A percentile compares a stretch with the other conserved stretches of the same genome.
These are phyloP conservation scores for Papilio gigon DNA, from an alignment of 2,888 invertebrate genomes.

Conservation along the genomic window DNA sequence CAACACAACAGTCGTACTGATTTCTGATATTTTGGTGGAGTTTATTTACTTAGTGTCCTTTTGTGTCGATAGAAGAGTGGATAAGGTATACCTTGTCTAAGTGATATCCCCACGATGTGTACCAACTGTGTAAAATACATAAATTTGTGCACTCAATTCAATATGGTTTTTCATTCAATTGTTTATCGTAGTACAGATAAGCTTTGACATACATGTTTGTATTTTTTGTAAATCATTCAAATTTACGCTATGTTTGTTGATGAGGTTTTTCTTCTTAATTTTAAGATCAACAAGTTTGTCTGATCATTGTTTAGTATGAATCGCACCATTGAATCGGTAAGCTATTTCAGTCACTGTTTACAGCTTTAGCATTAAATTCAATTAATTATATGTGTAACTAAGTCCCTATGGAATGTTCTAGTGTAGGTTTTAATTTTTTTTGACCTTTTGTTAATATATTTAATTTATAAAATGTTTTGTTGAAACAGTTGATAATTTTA, in stretches of 20 bases:
- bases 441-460: slow-evolving; percentile 76
- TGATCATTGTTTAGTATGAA: slow-evolving; percentile 57
- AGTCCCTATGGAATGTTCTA: slow-evolving; percentile 63
- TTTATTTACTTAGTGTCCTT: slow-evolving; percentile 80
- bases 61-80: slow-evolving; percentile 59
- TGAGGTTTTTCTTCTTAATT: slow-evolving; percentile 57
- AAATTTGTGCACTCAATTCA: slow-evolving; percentile 54
- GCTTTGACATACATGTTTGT: slow-evolving; percentile 63
- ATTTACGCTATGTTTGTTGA: slow-evolving; percentile 50
- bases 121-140: slow-evolving; percentile 42
- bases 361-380: slow-evolving; percentile 53
- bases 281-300: slow-evolving; percentile 59
- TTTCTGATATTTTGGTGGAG: slow-evolving; percentile 78
- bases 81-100: slow-evolving; percentile 59
- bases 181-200: slow-evolving; percentile 63
- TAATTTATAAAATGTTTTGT: slow-evolving; percentile 66
- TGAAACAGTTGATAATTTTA: slow-evolving; percentile 79
- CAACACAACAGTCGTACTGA: slow-evolving; percentile 71
- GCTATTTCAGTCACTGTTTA: slow-evolving; percentile 57
- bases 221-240: slow-evolving; percentile 58
- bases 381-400: slow-evolving; percentile 58
- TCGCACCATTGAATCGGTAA: slow-evolving; percentile 61
- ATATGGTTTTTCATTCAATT: slow-evolving; percentile 55
- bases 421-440: slow-evolving; percentile 66
- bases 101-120: slow-evolving; percentile 61